Percentiles rank a stretch among this genome's conserved stretches.
These are phyloP conservation scores for Lumbricus terrestris DNA, from an alignment of 2,888 invertebrate genomes.

Conservation along the genomic window DNA sequence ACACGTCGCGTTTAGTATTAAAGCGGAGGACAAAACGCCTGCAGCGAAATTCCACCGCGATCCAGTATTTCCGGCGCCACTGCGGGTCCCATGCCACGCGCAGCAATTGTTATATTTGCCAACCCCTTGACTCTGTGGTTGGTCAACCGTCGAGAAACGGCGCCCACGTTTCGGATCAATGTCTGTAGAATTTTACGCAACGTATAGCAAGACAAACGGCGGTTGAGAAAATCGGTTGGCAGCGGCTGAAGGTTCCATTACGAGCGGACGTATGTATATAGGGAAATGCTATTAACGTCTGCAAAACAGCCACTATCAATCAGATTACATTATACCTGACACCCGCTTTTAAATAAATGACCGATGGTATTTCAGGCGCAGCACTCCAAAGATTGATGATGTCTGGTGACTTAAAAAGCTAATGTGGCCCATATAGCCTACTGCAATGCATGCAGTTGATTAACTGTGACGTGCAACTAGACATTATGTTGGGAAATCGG, in stretches of 20 bases:
- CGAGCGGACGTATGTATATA: no score
- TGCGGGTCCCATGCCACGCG: background rate
- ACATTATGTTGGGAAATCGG: no score
- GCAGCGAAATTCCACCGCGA: background rate
- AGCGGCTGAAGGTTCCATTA: background rate
- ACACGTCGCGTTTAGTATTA: background rate
- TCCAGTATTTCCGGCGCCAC: background rate
- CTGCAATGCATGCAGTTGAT: no score
- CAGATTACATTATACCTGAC: background rate
- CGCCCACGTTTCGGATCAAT: background rate
- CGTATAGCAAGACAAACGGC: background rate
- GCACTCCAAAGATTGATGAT: background rate
- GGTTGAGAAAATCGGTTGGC: background rate
- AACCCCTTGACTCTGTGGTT: background rate
- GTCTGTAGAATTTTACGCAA: background rate
- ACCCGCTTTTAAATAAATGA: background rate
- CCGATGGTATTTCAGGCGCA: no score
- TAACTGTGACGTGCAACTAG: no score
- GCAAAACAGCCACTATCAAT: background rate
- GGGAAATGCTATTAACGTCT: background rate
- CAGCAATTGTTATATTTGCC: background rate
- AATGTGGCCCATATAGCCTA: background rate
- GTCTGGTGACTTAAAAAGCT: background rate
- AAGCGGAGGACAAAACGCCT: background rate
- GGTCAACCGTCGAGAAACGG: background rate